phyloP scores from a whole-genome alignment of 2,797 vertebrate genomes.

The Clangula hyemalis region DNA sequence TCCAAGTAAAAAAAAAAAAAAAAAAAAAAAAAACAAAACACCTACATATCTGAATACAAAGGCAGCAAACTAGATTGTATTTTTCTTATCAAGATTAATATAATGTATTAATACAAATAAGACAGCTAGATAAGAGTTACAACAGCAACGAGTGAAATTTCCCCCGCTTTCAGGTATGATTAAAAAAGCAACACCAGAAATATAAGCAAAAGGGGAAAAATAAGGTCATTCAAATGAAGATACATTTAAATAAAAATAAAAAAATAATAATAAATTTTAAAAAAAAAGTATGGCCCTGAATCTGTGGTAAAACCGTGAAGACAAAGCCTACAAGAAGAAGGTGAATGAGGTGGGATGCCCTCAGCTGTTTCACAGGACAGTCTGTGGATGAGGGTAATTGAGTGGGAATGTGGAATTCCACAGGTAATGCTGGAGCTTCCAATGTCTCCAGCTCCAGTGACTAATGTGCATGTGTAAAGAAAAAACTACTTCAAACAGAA shows the following conservation, averaged over 20 bases:
- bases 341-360: not conserved
- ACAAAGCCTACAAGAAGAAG: not conserved
- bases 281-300: not conserved
- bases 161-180: not conserved
- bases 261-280: not conserved
- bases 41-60: constrained; percentile 50
- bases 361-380: not conserved
- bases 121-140: not conserved
- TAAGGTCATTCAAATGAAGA: not conserved
- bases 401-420: not conserved
- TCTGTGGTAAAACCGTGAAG: not conserved
- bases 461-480: constrained; percentile 11
- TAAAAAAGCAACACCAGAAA: constrained; percentile 1
- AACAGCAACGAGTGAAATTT: not conserved
- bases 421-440: not conserved
- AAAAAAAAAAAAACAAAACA: constrained; percentile 55
- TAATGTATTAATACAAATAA: constrained; percentile 51
- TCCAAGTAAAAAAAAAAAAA: not conserved
- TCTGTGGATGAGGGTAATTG: not conserved
- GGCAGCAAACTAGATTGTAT: constrained; percentile 19
- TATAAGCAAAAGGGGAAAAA: not conserved
- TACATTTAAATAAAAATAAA: not conserved
- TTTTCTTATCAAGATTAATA: constrained; percentile 37
- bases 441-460: constrained; percentile 12
- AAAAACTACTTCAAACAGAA: constrained; percentile 40